Evolutionary conservation across 2,888 invertebrate species (phyloP).

Genomic region (Agrotis clavis): DNA sequence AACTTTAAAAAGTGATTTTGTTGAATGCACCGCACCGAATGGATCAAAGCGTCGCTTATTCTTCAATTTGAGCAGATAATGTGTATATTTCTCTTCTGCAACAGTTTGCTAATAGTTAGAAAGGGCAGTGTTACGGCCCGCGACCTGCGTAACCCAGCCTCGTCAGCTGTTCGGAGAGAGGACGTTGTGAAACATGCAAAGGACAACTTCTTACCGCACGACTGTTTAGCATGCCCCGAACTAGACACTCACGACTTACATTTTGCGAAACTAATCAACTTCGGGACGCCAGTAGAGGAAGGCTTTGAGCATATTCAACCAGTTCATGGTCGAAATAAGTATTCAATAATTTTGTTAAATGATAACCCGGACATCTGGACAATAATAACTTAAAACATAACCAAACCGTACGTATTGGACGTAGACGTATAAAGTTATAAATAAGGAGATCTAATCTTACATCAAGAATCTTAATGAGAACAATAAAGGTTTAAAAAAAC

Average conservation of each 20-base stretch:
- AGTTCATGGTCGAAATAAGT: not conserved
- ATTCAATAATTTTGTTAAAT: not conserved
- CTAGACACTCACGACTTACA: constrained; percentile 52
- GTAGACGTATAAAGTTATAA: not conserved
- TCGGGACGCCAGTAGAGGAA: constrained; percentile 5
- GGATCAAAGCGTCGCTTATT: constrained; percentile 42
- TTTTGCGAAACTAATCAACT: constrained; percentile 54
- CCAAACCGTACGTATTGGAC: not conserved
- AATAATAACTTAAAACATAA: constrained; percentile 7
- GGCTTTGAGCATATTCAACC: constrained; percentile 7
- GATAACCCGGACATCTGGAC: not conserved
- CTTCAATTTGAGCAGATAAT: constrained; percentile 47
- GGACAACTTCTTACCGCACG: constrained; percentile 60
- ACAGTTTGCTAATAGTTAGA: constrained; percentile 69
- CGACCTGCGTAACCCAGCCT: constrained; percentile 74
- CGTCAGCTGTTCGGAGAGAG: constrained; percentile 75
- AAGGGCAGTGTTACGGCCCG: constrained; percentile 73
- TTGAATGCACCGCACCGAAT: constrained; percentile 33
- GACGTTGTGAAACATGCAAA: constrained; percentile 71
- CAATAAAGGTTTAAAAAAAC: constrained; percentile 7
- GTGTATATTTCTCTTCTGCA: constrained; percentile 42
- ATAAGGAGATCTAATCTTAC: constrained; percentile 33
- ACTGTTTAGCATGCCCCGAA: constrained; percentile 51
- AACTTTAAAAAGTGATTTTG: constrained; percentile 60
- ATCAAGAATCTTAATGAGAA: constrained; percentile 22